Base-by-base conservation (phyloP, 2,797 vertebrate genomes). In the Gephyroberyx darwinii region DNA sequence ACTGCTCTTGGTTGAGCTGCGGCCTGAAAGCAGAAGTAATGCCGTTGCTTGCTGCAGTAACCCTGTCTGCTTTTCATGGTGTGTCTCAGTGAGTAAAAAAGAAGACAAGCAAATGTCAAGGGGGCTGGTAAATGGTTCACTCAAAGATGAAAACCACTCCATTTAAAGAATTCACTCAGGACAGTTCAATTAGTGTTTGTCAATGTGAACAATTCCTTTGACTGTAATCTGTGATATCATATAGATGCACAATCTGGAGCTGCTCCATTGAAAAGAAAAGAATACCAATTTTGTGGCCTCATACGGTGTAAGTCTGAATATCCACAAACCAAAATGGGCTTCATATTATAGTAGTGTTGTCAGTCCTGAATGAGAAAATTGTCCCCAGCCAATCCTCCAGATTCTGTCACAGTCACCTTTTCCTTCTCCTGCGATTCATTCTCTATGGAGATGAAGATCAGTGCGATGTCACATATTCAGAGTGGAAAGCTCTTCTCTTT, bases 11-110 rank as follows among this genome's bases (percentile, higher is more conserved):
- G 63, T 37, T 13, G 13, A 71, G 62, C 61, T 14, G 26, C 20
- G 58, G 30, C 37, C n/a, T 26, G 5, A 22, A 74, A 77, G 58
- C 59, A 88, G 75, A 82, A 77, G 65, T 74, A 43, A 76, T 33
- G 37, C 4, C 26, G 10, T 66, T 37, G n/a, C 14, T 26, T 10
- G 43, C 37, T 73, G 20, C 47, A 65, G 52, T 41, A 84, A 57
- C 33, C 39, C 22, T 13, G 13, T 69, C n/a, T 66, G 50, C 47
- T 63, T 74, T 72, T 52, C 30, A 41, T 17, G 17, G 19, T 8
- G 4, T 39, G 9, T 45, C 26, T 41, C 35, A 56, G 47, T 45
- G 60, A 63, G 19, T 5, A 1, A 33, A 56, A 63, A 66, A 55
- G 8, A 54, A 1, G 54, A 74, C 22, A 57, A 71, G 61, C 22